Conservation (phyloP, 1,140 invertebrate genomes). For the Pollicipes pollicipes region DNA sequence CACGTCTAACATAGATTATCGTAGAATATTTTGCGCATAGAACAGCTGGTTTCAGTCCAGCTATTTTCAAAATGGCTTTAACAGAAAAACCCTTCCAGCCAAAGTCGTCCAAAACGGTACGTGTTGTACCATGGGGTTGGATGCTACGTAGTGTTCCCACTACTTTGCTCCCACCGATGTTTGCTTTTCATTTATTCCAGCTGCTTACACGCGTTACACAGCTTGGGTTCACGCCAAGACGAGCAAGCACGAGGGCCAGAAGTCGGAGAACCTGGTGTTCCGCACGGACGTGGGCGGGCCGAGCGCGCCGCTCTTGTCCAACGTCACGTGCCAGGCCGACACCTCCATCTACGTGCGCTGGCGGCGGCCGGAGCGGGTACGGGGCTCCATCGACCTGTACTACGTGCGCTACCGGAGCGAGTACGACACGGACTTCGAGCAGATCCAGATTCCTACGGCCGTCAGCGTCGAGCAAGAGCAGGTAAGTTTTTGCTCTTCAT, state of each 20-base stretch:
- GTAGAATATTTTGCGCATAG: too few species aligned
- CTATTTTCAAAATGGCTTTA: too few species aligned
- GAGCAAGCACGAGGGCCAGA: slow-evolving; percentile 46
- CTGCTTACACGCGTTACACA: slow-evolving; percentile 44
- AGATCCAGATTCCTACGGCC: slow-evolving; percentile 26
- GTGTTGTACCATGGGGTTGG: too few species aligned
- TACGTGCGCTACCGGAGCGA: slow-evolving; percentile 44
- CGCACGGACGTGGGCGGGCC: slow-evolving; percentile 63
- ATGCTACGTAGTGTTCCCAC: too few species aligned
- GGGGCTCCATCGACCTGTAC: slow-evolving; percentile 58
- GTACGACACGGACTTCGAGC: slow-evolving; percentile 21
- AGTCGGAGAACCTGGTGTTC: slow-evolving; percentile 47
- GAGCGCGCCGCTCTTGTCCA: slow-evolving; percentile 52
- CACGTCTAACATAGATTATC: too few species aligned
- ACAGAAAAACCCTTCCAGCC: too few species aligned
- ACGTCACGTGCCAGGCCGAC: slow-evolving; percentile 54
- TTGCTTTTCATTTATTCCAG: too few species aligned
- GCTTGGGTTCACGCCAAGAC: slow-evolving; percentile 55
- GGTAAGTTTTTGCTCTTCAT: too few species aligned
- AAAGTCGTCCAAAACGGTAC: too few species aligned
- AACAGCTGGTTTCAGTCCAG: too few species aligned
- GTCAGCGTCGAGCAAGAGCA: neutral
- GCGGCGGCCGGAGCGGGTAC: slow-evolving; percentile 49
- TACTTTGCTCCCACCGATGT: too few species aligned
- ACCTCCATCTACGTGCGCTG: slow-evolving; percentile 59